A percentile compares a stretch with the other conserved stretches of the same genome.
Conservation (phyloP, 2,888 invertebrate species). For the Phlogophora meticulosa region DNA sequence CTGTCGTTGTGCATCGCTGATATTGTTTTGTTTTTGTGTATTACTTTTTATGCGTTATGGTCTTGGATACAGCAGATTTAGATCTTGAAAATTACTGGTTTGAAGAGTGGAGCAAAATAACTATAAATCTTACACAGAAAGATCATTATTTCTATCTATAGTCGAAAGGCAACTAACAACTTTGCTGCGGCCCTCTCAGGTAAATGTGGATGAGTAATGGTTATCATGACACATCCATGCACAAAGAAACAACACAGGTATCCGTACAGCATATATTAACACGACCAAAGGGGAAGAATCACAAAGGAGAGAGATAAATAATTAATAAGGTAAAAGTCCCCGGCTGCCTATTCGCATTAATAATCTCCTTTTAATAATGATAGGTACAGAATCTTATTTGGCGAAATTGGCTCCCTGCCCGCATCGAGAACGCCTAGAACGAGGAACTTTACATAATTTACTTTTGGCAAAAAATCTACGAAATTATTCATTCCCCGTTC, state of each 20-base stretch:
- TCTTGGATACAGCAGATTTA: slow-evolving; percentile 17
- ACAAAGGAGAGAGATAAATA: slow-evolving; percentile 58
- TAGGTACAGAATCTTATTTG: slow-evolving; percentile 55
- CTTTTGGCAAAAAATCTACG: slow-evolving; percentile 65
- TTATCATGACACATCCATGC: slow-evolving; percentile 50
- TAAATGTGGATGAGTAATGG: slow-evolving; percentile 52
- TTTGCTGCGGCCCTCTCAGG: slow-evolving; percentile 40
- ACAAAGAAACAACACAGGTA: slow-evolving; percentile 54
- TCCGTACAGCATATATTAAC: slow-evolving; percentile 50
- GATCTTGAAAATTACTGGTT: slow-evolving; percentile 35
- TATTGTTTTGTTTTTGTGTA: slow-evolving; percentile 40
- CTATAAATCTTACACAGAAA: slow-evolving; percentile 45
- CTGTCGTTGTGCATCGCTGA: slow-evolving; percentile 29
- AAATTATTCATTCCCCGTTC: slow-evolving; percentile 68
- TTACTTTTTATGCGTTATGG: slow-evolving; percentile 30
- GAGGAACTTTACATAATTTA: slow-evolving; percentile 65
- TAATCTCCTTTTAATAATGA: slow-evolving; percentile 62
- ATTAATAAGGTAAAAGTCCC: slow-evolving; percentile 58
- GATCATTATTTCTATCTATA: slow-evolving; percentile 40
- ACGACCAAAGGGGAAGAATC: slow-evolving; percentile 50
- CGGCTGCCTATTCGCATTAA: slow-evolving; percentile 46
- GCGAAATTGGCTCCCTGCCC: slow-evolving; percentile 65
- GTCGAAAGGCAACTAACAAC: slow-evolving; percentile 40
- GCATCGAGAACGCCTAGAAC: slow-evolving; percentile 48
- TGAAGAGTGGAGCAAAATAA: slow-evolving; percentile 15